Percentiles rank a stretch among this genome's conserved stretches.
Evolutionary conservation across 2,113 vertebrate genomes (phyloP).

Genomic region (Apistogramma diplotaenia): DNA sequence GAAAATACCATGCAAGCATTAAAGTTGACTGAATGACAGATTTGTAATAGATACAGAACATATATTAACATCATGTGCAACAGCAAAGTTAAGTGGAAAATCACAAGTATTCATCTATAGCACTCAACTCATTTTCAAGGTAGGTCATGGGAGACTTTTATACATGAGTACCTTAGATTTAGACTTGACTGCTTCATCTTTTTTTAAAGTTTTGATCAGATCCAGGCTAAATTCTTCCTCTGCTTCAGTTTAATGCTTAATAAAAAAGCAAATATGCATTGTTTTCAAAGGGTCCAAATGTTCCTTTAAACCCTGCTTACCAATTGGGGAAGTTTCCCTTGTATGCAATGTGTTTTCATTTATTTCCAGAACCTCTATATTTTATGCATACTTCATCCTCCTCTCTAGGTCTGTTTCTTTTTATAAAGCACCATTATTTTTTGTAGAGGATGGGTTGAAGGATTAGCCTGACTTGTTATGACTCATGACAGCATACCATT

Average conservation of each 20-base stretch:
- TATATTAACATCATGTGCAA: not conserved
- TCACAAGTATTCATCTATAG: not conserved
- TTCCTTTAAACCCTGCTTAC: not conserved
- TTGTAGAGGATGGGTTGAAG: constrained; percentile 36
- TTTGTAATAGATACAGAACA: not conserved
- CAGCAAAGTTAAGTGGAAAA: not conserved
- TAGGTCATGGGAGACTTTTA: not conserved
- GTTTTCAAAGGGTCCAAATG: constrained; percentile 2
- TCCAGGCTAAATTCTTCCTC: not conserved
- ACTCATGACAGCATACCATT: constrained; percentile 37
- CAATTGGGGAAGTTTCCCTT: not conserved
- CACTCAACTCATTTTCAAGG: not conserved
- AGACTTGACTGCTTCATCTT: not conserved
- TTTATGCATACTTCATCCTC: constrained; percentile 11
- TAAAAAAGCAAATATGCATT: not conserved
- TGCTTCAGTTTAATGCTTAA: not conserved
- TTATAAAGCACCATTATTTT: constrained; percentile 45
- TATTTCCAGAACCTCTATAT: constrained; percentile 10
- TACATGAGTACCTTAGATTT: not conserved
- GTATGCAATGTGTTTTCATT: constrained; percentile 31
- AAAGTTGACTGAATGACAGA: not conserved
- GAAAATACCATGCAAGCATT: not conserved
- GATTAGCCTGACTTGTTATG: constrained; percentile 23
- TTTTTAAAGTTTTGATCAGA: not conserved
- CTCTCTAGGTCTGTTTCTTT: constrained; percentile 41